Percentiles rank a stretch among this genome's conserved stretches.
phyloP scores from a whole-genome alignment of 2,888 invertebrate genomes.

The Epiblema foenella region DNA sequence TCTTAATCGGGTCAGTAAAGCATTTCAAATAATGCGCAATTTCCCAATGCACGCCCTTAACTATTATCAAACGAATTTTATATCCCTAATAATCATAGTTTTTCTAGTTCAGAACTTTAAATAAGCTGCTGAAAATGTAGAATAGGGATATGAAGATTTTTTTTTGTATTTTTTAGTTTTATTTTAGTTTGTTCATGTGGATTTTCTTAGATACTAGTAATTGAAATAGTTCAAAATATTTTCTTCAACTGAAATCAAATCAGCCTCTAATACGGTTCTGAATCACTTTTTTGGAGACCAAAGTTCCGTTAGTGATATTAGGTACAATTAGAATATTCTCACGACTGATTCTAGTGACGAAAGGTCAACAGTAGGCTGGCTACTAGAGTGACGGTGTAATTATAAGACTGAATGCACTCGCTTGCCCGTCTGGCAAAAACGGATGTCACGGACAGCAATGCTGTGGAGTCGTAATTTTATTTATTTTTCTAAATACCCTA shows the following conservation, averaged over 20 bases:
- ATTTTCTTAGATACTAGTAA: no score
- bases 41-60: no score
- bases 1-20: no score
- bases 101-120: background rate
- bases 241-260: background rate
- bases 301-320: background rate
- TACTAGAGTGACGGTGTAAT: conserved; percentile 52
- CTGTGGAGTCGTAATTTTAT: conserved; percentile 46
- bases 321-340: conserved; percentile 33
- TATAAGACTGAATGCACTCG: conserved; percentile 65
- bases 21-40: no score
- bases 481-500: no score
- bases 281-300: background rate
- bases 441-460: conserved; percentile 51
- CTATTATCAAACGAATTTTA: background rate
- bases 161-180: no score
- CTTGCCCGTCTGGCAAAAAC: conserved; percentile 63
- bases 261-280: background rate
- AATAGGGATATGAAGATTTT: no score
- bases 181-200: background rate
- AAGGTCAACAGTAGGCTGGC: conserved; percentile 36
- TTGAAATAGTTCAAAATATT: no score
- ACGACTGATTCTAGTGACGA: conserved; percentile 31
- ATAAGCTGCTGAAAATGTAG: background rate
- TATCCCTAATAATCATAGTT: background rate